Conservation (phyloP, 2,888 invertebrate species). For the Artemia sinica region DNA sequence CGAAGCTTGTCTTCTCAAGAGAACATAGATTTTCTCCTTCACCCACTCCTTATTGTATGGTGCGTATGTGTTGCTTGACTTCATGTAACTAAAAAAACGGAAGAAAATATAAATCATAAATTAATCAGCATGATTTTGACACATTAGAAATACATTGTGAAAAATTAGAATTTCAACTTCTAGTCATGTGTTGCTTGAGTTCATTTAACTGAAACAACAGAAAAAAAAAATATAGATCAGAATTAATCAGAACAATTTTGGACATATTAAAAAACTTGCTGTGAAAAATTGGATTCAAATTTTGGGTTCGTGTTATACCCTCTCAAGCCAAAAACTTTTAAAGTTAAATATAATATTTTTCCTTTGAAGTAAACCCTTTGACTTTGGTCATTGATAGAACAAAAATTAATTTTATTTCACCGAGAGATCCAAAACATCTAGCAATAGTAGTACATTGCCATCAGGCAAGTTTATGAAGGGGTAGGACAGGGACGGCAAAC, state of each 20-base stretch:
- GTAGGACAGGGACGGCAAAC: too few relatives aligned
- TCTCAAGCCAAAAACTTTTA: too few relatives aligned
- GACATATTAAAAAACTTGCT: neutral
- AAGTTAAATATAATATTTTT: too few relatives aligned
- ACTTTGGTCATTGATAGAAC: too few relatives aligned
- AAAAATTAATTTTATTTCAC: too few relatives aligned
- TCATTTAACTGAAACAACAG: neutral
- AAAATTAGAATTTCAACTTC: neutral
- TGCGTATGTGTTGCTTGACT: conserved; percentile 83
- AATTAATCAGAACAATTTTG: neutral
- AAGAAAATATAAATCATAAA: conserved; percentile 15
- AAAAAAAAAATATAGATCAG: neutral
- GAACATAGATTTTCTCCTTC: conserved; percentile 91
- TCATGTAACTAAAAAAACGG: conserved; percentile 45
- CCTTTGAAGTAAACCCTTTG: too few relatives aligned
- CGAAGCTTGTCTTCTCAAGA: conserved; percentile 71
- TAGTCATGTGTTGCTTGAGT: neutral
- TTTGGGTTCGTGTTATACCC: too few relatives aligned
- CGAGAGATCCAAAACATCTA: too few relatives aligned
- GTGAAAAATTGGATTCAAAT: too few relatives aligned
- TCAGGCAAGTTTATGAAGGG: too few relatives aligned
- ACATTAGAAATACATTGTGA: neutral
- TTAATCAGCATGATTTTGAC: neutral
- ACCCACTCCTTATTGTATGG: conserved; percentile 99
- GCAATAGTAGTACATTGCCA: too few relatives aligned